phyloP scores from a whole-genome alignment of 2,113 vertebrate species.

The Connochaetes taurinus region DNA sequence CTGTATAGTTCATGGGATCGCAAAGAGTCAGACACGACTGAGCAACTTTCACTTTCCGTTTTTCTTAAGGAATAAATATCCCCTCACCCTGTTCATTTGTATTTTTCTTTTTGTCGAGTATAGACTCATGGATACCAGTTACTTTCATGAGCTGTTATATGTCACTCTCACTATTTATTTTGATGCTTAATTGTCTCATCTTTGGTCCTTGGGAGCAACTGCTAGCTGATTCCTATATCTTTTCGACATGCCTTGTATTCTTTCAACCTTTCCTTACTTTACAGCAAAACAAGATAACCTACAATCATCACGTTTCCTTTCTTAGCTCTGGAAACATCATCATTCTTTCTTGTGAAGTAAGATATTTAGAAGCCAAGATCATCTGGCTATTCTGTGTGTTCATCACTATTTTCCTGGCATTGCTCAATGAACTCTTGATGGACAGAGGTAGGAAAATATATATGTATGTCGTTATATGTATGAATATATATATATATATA shows the following conservation, averaged over 20 bases:
- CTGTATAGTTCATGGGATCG: neutral
- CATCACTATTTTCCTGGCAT: neutral
- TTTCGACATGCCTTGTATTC: neutral
- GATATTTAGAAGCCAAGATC: neutral
- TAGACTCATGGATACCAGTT: neutral
- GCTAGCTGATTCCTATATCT: neutral
- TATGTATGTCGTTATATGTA: neutral
- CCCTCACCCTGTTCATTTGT: neutral
- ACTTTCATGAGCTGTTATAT: neutral
- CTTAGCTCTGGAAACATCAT: neutral
- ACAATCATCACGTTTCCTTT: neutral
- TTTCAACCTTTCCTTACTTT: neutral
- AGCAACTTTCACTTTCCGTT: neutral
- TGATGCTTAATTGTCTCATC: neutral
- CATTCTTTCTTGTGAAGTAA: neutral
- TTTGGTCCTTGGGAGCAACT: neutral
- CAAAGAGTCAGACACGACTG: neutral
- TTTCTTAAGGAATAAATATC: neutral
- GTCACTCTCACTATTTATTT: neutral
- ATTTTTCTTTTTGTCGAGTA: neutral
- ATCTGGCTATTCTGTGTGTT: neutral
- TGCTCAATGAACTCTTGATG: neutral
- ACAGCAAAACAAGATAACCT: neutral
- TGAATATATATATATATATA: too few species aligned
- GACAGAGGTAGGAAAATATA: neutral